Evolutionary conservation across 2,888 invertebrate genomes (phyloP).

Genomic region (Eilema griseolum): DNA sequence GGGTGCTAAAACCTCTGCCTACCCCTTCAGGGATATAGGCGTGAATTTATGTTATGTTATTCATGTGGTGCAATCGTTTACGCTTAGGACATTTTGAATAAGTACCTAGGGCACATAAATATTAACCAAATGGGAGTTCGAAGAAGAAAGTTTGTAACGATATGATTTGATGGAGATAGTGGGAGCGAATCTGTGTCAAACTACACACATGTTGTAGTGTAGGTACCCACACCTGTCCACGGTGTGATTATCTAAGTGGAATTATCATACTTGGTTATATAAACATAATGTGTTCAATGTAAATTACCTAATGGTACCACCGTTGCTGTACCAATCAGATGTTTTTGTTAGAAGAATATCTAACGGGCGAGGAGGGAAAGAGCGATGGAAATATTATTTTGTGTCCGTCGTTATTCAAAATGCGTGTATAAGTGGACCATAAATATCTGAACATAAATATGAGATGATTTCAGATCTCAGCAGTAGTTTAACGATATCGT

Average conservation of each 20-base stretch:
- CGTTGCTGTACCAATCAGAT: neutral
- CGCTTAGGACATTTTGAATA: too few relatives aligned
- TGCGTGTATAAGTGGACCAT: slow-evolving; percentile 19
- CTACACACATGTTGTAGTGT: neutral
- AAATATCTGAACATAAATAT: slow-evolving; percentile 20
- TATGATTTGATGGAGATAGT: neutral
- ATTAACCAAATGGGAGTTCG: neutral
- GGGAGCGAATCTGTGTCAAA: neutral
- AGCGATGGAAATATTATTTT: neutral
- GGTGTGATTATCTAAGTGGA: neutral
- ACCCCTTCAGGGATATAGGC: too few relatives aligned
- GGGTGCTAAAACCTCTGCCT: too few relatives aligned
- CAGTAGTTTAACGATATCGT: slow-evolving; percentile 22
- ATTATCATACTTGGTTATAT: neutral
- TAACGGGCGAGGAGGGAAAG: neutral
- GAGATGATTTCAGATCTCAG: slow-evolving; percentile 19
- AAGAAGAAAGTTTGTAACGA: neutral
- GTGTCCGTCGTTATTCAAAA: slow-evolving; percentile 15
- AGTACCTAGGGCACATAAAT: neutral
- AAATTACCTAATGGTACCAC: neutral
- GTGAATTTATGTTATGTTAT: too few relatives aligned
- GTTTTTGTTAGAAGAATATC: too few relatives aligned
- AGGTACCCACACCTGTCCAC: neutral
- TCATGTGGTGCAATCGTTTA: too few relatives aligned
- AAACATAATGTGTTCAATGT: neutral